A percentile compares a stretch with the other conserved stretches of the same genome.
phyloP scores from a whole-genome alignment of 2,888 invertebrate species.

The Iphiclides podalirius region DNA sequence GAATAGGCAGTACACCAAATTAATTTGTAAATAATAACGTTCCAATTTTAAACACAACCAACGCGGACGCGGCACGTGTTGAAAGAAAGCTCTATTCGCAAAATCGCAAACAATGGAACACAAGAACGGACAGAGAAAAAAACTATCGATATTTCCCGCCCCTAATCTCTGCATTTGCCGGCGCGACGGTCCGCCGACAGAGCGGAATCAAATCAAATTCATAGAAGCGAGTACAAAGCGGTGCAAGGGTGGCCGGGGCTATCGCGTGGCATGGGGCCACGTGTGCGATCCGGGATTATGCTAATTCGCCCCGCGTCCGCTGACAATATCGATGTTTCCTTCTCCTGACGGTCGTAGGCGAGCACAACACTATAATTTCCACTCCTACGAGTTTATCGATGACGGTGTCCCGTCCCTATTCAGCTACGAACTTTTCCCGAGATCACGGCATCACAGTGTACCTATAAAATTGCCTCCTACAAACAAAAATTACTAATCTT shows the following conservation, averaged over 20 bases:
- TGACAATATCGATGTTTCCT: slow-evolving; percentile 16
- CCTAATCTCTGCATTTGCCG: slow-evolving; percentile 35
- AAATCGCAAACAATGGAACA: slow-evolving; percentile 2
- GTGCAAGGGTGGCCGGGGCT: slow-evolving; percentile 26
- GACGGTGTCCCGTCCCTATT: no score
- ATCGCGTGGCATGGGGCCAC: slow-evolving; percentile 42
- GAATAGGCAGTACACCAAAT: no score
- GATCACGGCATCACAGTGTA: no score
- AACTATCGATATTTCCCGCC: slow-evolving; percentile 21
- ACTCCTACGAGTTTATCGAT: no score
- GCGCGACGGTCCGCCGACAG: slow-evolving; percentile 33
- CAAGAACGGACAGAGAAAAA: slow-evolving; percentile 26
- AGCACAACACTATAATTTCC: neutral
- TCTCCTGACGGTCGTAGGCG: neutral
- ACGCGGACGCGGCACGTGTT: neutral
- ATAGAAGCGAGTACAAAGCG: slow-evolving; percentile 28
- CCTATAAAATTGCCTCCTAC: no score
- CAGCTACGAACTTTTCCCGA: no score
- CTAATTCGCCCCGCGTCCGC: slow-evolving; percentile 43
- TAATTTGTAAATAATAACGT: no score
- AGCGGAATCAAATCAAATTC: slow-evolving; percentile 30
- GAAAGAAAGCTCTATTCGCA: neutral
- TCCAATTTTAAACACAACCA: neutral
- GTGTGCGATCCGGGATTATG: slow-evolving; percentile 46
- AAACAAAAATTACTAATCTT: no score